phyloP scores from a whole-genome alignment of 2,888 invertebrate species.

The Oscheius myriophilus region DNA sequence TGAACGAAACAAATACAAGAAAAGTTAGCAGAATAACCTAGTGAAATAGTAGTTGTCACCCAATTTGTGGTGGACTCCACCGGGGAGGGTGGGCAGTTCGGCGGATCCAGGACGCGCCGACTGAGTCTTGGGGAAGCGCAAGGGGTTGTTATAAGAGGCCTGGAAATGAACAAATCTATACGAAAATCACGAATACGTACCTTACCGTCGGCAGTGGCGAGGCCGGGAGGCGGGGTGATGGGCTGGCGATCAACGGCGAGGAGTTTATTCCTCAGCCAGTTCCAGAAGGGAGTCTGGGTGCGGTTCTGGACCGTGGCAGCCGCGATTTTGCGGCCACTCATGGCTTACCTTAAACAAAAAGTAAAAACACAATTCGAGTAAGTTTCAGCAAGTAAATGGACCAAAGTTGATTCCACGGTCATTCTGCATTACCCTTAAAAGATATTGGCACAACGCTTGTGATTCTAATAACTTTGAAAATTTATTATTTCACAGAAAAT shows the following conservation, averaged over 20 bases:
- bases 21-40: conserved; percentile 30
- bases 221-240: conserved; percentile 61
- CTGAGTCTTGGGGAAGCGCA: conserved; percentile 67
- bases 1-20: conserved; percentile 10
- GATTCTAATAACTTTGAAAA: too few relatives aligned
- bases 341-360: conserved; percentile 8
- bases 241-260: conserved; percentile 61
- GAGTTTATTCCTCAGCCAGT: conserved; percentile 62
- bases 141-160: conserved; percentile 58
- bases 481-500: too few relatives aligned
- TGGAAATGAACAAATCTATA: conserved; percentile 32
- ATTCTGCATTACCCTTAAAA: too few relatives aligned
- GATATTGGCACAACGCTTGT: too few relatives aligned
- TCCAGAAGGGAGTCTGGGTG: conserved; percentile 63
- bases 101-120: conserved; percentile 81
- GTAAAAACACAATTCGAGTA: not conserved
- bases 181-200: conserved; percentile 32
- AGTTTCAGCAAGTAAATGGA: too few relatives aligned
- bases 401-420: too few relatives aligned
- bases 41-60: conserved; percentile 84
- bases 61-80: conserved; percentile 82
- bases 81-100: conserved; percentile 77
- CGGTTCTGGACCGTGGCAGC: conserved; percentile 62
- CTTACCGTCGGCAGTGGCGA: conserved; percentile 63
- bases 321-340: conserved; percentile 56